phyloP scores from a whole-genome alignment of 1,140 invertebrate species.

The Heterodera schachtii region DNA sequence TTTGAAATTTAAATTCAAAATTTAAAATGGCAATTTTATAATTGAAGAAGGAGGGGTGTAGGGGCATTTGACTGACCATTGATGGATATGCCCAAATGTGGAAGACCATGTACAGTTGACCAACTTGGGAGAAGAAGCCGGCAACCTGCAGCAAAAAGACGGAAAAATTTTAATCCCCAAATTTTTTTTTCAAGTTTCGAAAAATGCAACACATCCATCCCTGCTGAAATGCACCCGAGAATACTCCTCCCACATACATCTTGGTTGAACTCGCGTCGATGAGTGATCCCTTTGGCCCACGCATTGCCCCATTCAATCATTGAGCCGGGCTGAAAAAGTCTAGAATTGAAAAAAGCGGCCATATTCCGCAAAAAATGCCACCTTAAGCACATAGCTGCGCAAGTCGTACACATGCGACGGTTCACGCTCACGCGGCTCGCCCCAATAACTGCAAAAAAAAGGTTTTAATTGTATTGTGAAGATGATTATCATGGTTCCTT shows the following conservation, averaged over 20 bases:
- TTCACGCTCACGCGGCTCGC: conserved; percentile 56
- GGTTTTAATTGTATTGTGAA: too few species aligned
- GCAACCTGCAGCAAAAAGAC: conserved; percentile 45
- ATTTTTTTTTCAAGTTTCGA: too few species aligned
- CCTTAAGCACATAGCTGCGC: conserved; percentile 63
- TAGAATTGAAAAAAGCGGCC: conserved; percentile 10
- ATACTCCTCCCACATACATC: not conserved
- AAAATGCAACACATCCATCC: too few species aligned
- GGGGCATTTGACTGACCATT: conserved; percentile 33
- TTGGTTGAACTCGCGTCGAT: conserved; percentile 61
- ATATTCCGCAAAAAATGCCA: conserved; percentile 4
- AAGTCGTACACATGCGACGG: conserved; percentile 61
- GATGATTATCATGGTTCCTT: too few species aligned
- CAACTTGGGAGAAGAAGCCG: conserved; percentile 63
- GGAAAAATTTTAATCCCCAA: not conserved
- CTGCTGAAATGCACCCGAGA: too few species aligned
- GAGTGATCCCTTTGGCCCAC: conserved; percentile 65
- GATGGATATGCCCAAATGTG: conserved; percentile 64
- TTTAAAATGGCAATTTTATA: not conserved
- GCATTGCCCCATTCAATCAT: conserved; percentile 66
- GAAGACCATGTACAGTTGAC: conserved; percentile 65
- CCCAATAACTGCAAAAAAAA: conserved; percentile 54
- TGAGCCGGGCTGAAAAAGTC: conserved; percentile 58
- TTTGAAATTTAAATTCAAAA: too few species aligned
- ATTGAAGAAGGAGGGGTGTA: not conserved